Percentiles rank a stretch among this genome's conserved stretches.
Conservation (phyloP, 2,888 invertebrate species). For the Penaeus monodon region DNA sequence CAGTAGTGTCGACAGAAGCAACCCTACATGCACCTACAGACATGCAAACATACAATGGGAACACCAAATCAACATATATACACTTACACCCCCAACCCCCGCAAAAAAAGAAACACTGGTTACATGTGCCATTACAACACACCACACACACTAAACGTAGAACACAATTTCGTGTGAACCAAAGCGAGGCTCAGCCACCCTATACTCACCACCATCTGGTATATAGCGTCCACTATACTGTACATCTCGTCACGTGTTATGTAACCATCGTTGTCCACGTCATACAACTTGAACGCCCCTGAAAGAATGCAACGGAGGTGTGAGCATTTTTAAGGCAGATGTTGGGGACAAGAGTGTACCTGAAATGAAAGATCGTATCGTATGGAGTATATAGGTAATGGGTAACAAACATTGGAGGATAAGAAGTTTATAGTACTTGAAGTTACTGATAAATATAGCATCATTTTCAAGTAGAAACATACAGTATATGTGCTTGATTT, state of each 20-base stretch:
- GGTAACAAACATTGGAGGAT: too few relatives aligned
- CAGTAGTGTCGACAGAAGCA: too few relatives aligned
- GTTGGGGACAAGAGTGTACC: too few relatives aligned
- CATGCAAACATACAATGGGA: too few relatives aligned
- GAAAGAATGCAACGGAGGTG: conserved; percentile 68
- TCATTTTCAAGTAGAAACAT: too few relatives aligned
- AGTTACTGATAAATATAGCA: too few relatives aligned
- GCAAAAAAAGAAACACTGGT: background rate
- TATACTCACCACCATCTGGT: conserved; percentile 70
- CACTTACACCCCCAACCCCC: background rate
- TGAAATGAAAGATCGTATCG: too few relatives aligned
- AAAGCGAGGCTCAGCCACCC: background rate
- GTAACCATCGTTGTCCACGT: conserved; percentile 95
- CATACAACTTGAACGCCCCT: conserved; percentile 97
- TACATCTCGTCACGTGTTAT: conserved; percentile 97
- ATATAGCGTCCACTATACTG: conserved; percentile 96
- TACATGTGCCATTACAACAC: background rate
- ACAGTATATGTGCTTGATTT: too few relatives aligned
- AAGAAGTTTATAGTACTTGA: too few relatives aligned
- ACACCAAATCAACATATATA: too few relatives aligned
- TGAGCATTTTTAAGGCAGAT: background rate
- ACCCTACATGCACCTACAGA: too few relatives aligned
- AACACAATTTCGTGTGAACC: background rate
- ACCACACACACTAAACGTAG: background rate
- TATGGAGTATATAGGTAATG: too few relatives aligned